A percentile compares a stretch with the other conserved stretches of the same genome.
phyloP scores from a whole-genome alignment of 2,797 vertebrate species.

The Pantherophis vulpinus region DNA sequence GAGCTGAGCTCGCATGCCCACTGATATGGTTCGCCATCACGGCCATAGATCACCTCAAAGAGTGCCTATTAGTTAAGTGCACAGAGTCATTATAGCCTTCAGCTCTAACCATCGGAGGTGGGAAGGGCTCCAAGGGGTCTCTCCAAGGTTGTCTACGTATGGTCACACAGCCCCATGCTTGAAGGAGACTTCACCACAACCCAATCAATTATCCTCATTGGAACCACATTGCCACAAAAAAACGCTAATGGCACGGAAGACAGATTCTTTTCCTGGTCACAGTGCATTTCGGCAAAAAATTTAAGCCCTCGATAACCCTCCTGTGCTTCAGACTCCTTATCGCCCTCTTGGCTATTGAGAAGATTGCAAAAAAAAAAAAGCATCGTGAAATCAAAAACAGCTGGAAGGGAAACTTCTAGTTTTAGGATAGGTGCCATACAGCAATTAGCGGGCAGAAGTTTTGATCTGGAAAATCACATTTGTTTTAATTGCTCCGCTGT shows the following conservation, averaged over 20 bases:
- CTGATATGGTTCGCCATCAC: too few species aligned
- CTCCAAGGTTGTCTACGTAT: not conserved
- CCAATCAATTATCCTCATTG: constrained; percentile 59
- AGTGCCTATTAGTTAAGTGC: not conserved
- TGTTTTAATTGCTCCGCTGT: constrained; percentile 66
- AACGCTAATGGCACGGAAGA: constrained; percentile 44
- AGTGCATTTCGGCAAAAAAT: constrained; percentile 43
- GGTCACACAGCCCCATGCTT: constrained; percentile 12
- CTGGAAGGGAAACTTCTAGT: constrained; percentile 70
- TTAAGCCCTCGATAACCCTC: constrained; percentile 56
- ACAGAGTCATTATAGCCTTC: not conserved
- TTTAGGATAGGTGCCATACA: constrained; percentile 70
- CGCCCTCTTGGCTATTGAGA: constrained; percentile 68
- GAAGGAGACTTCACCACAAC: not conserved
- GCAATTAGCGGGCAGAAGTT: constrained; percentile 59
- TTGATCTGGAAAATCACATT: constrained; percentile 71
- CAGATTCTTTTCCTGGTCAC: constrained; percentile 38
- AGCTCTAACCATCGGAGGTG: not conserved
- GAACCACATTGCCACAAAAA: constrained; percentile 59
- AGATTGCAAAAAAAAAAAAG: constrained; percentile 55
- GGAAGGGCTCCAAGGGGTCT: not conserved
- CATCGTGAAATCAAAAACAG: constrained; percentile 76
- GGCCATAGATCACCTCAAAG: not conserved
- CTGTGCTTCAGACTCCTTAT: constrained; percentile 64
- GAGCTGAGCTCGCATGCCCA: too few species aligned